These are phyloP conservation scores for Labeo catla DNA, from an alignment of 2,113 vertebrate genomes.

Conservation along the genomic window DNA sequence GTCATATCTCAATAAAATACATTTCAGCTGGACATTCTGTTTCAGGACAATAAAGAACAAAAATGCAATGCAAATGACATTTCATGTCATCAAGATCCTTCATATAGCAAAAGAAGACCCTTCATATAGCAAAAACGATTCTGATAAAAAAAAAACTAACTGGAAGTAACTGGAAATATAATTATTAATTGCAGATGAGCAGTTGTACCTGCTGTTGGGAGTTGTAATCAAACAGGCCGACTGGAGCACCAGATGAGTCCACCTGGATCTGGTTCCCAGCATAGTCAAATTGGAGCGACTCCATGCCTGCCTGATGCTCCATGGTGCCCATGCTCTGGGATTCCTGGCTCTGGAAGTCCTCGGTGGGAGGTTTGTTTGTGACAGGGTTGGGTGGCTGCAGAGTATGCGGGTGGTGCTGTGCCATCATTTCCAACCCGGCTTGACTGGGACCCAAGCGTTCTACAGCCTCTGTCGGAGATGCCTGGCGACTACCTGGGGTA, in stretches of 20 bases:
- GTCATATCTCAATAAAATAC: no score
- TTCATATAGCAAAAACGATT: no score
- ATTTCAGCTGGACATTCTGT: no score
- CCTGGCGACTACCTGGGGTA: slow-evolving; percentile 93
- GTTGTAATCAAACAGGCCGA: slow-evolving; percentile 96
- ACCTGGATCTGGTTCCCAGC: slow-evolving; percentile 95
- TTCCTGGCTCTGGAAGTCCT: slow-evolving; percentile 94
- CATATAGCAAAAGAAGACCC: no score
- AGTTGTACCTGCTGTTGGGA: slow-evolving; percentile 92
- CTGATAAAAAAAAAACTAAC: no score
- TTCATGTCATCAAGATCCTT: no score
- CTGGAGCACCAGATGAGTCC: slow-evolving; percentile 92
- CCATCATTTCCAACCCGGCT: slow-evolving; percentile 86
- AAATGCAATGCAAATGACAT: no score
- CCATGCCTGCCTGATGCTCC: slow-evolving; percentile 93
- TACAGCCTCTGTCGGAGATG: slow-evolving; percentile 94
- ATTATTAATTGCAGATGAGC: neutral
- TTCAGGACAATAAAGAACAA: no score
- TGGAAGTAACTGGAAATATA: neutral
- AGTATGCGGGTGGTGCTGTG: slow-evolving; percentile 76
- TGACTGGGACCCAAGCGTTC: slow-evolving; percentile 90
- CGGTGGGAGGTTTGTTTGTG: slow-evolving; percentile 84
- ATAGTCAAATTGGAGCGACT: slow-evolving; percentile 97
- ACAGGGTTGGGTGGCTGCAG: slow-evolving; percentile 80
- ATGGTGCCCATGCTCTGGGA: slow-evolving; percentile 92